Percentiles rank a stretch among this genome's conserved stretches.
These are phyloP conservation scores for Campylomormyrus numenius DNA, from an alignment of 2,113 vertebrate species.

Conservation along the genomic window DNA sequence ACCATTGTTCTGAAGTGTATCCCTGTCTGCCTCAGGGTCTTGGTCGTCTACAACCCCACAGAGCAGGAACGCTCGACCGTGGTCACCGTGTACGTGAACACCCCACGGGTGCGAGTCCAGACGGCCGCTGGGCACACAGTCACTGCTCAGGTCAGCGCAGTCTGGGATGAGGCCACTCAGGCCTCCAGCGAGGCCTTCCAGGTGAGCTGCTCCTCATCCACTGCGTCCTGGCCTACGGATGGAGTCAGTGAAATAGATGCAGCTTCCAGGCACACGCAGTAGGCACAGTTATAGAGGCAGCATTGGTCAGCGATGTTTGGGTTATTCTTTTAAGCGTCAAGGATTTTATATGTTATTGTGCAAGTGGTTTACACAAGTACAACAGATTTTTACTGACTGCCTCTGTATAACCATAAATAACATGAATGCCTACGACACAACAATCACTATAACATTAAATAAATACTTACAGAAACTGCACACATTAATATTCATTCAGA, in stretches of 20 bases:
- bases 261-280: neutral
- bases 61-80: constrained; percentile 71
- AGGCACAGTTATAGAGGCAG: neutral
- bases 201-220: constrained; percentile 47
- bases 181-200: constrained; percentile 67
- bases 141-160: constrained; percentile 67
- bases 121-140: constrained; percentile 61
- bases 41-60: constrained; percentile 73
- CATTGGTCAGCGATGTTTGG: neutral
- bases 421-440: neutral
- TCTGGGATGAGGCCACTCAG: constrained; percentile 66
- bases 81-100: constrained; percentile 65
- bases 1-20: neutral
- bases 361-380: neutral
- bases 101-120: constrained; percentile 57
- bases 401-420: neutral
- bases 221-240: neutral
- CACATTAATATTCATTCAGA: neutral
- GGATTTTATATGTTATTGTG: neutral
- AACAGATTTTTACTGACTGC: neutral
- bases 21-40: constrained; percentile 58
- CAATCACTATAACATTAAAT: neutral
- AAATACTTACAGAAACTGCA: neutral
- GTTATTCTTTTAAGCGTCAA: neutral
- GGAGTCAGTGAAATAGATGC: neutral